Conservation (phyloP, 2,888 invertebrate species). For the Marronus borbonicus region DNA sequence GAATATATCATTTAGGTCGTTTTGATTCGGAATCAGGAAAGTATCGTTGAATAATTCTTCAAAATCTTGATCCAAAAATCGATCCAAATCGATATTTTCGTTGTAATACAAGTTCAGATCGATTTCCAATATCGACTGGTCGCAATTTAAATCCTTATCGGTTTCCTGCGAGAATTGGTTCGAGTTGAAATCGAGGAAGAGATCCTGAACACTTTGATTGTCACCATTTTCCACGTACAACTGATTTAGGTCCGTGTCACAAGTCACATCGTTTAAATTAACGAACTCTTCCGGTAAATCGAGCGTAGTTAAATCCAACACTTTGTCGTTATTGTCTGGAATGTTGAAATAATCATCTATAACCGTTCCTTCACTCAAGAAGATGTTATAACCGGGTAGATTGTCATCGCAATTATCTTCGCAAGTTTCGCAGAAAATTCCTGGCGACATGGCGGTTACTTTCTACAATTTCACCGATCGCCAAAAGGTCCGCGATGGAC, state of each 20-base stretch:
- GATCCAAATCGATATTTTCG: conserved; percentile 48
- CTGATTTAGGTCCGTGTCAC: conserved; percentile 43
- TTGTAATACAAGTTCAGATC: conserved; percentile 49
- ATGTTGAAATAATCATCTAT: conserved; percentile 39
- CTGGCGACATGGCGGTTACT: conserved; percentile 51
- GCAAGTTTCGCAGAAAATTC: conserved; percentile 49
- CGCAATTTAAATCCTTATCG: conserved; percentile 10
- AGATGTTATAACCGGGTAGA: conserved; percentile 29
- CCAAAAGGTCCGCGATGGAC: background rate
- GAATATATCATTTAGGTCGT: conserved; percentile 41
- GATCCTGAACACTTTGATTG: conserved; percentile 26
- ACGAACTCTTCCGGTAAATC: conserved; percentile 41
- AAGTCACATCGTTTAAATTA: conserved; percentile 32
- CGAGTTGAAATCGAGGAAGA: conserved; percentile 20
- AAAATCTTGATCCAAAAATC: conserved; percentile 49
- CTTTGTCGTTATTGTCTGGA: conserved; percentile 16
- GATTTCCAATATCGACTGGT: conserved; percentile 46
- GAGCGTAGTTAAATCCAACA: conserved; percentile 9
- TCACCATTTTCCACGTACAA: conserved; percentile 40
- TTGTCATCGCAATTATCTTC: conserved; percentile 44
- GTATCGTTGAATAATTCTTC: conserved; percentile 44
- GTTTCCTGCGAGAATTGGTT: conserved; percentile 17
- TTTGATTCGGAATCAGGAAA: conserved; percentile 27
- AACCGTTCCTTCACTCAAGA: conserved; percentile 33
- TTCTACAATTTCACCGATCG: background rate